Evolutionary conservation across 2,888 invertebrate genomes (phyloP).

Genomic region (Sicus ferrugineus): DNA sequence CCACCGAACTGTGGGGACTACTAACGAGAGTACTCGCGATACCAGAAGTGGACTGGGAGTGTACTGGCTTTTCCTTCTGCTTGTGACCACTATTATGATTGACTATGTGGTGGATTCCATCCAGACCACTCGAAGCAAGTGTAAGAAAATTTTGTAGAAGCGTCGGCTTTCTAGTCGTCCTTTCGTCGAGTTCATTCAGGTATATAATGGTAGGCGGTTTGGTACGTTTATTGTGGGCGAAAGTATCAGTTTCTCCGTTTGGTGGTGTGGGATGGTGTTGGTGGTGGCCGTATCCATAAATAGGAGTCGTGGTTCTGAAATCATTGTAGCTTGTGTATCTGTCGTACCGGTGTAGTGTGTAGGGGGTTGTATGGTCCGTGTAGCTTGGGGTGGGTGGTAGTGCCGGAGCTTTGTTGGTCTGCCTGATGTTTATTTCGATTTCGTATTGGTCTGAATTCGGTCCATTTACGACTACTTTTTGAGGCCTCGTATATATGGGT

Average conservation of each 20-base stretch:
- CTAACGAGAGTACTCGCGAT: constrained; percentile 36
- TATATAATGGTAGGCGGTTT: constrained; percentile 63
- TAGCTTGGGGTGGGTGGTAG: constrained; percentile 34
- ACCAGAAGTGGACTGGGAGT: background rate
- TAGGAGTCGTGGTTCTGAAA: constrained; percentile 42
- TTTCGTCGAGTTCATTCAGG: constrained; percentile 56
- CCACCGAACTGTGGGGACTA: constrained; percentile 46
- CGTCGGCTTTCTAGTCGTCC: constrained; percentile 50
- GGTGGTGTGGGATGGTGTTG: constrained; percentile 18
- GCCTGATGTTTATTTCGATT: constrained; percentile 64
- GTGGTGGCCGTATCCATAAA: constrained; percentile 44
- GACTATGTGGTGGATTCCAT: constrained; percentile 29
- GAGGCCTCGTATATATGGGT: constrained; percentile 52
- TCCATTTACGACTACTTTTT: constrained; percentile 57
- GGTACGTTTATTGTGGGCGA: constrained; percentile 47
- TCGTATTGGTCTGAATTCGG: constrained; percentile 59
- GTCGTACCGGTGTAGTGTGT: constrained; percentile 50
- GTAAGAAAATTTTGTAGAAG: constrained; percentile 57
- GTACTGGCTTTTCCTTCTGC: constrained; percentile 12
- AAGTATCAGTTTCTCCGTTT: constrained; percentile 18
- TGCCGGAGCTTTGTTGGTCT: constrained; percentile 54
- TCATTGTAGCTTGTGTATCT: constrained; percentile 46
- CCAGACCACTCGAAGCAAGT: constrained; percentile 49
- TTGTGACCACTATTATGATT: constrained; percentile 9
- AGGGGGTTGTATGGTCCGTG: constrained; percentile 47